phyloP scores from a whole-genome alignment of 2,888 invertebrate genomes.

The Drosophila hamatofila region DNA sequence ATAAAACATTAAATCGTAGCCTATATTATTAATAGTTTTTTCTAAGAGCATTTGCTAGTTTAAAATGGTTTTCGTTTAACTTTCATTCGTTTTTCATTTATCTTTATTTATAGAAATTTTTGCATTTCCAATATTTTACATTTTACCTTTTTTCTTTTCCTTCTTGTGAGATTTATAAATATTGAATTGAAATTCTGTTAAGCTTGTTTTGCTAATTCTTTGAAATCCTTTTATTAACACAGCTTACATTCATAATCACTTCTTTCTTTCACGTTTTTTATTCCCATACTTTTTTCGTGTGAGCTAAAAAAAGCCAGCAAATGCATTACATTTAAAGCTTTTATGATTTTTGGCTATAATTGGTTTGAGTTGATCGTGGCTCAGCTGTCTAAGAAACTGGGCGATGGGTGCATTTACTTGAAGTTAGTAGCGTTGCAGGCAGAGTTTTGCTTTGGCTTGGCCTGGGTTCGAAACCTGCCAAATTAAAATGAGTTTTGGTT shows the following conservation, averaged over 20 bases:
- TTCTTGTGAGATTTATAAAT: background rate
- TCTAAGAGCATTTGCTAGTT: too few species aligned
- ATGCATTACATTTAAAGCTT: background rate
- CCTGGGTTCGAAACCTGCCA: background rate
- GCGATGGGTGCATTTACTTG: too few species aligned
- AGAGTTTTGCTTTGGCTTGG: too few species aligned
- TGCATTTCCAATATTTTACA: background rate
- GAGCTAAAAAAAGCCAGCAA: background rate
- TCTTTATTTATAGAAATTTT: background rate
- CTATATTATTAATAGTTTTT: too few species aligned
- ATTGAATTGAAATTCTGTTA: background rate
- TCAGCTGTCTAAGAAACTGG: background rate
- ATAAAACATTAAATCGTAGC: too few species aligned
- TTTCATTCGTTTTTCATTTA: background rate
- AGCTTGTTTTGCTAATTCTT: background rate
- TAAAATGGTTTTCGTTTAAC: background rate
- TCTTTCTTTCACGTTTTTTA: too few species aligned
- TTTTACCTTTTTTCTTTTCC: too few species aligned
- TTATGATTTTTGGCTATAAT: background rate
- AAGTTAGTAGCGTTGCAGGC: too few species aligned
- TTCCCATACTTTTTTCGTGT: background rate
- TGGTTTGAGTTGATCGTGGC: rapidly evolving
- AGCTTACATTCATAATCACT: background rate
- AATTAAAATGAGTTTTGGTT: too few species aligned
- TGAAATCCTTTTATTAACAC: background rate